Evolutionary conservation across 2,113 vertebrate species (phyloP).

Genomic region (Candoia aspera): DNA sequence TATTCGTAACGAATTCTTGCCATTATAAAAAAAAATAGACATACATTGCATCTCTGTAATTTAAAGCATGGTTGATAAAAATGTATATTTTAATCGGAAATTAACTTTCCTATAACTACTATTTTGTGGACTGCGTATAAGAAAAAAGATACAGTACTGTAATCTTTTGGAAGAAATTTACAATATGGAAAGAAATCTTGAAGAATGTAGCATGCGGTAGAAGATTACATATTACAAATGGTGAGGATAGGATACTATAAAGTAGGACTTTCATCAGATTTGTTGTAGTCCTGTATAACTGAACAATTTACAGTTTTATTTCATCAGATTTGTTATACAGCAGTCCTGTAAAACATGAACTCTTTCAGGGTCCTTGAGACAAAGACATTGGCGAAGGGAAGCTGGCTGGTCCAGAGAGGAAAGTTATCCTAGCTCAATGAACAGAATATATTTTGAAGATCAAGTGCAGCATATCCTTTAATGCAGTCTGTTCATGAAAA

Average conservation of each 20-base stretch:
- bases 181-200: not conserved
- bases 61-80: conserved; percentile 35
- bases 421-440: conserved; percentile 11
- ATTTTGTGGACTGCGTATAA: conserved; percentile 8
- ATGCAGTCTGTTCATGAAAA: not conserved
- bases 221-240: conserved; percentile 19
- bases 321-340: conserved; percentile 37
- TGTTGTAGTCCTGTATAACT: conserved; percentile 47
- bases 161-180: conserved; percentile 25
- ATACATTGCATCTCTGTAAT: conserved; percentile 15
- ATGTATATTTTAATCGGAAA: conserved; percentile 34
- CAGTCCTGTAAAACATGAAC: conserved; percentile 45
- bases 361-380: conserved; percentile 14
- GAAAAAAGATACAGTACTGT: not conserved
- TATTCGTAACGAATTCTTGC: conserved; percentile 44
- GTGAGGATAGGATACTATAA: not conserved
- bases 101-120: conserved; percentile 37
- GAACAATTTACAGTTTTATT: conserved; percentile 13
- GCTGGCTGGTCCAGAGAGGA: not conserved
- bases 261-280: conserved; percentile 33
- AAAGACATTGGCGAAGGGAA: not conserved
- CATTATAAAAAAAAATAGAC: conserved; percentile 35
- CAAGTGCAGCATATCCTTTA: conserved; percentile 14
- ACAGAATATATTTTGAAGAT: not conserved
- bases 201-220: not conserved